Evolutionary conservation across 2,888 invertebrate genomes (phyloP).

Genomic region (Nudaria mundana): DNA sequence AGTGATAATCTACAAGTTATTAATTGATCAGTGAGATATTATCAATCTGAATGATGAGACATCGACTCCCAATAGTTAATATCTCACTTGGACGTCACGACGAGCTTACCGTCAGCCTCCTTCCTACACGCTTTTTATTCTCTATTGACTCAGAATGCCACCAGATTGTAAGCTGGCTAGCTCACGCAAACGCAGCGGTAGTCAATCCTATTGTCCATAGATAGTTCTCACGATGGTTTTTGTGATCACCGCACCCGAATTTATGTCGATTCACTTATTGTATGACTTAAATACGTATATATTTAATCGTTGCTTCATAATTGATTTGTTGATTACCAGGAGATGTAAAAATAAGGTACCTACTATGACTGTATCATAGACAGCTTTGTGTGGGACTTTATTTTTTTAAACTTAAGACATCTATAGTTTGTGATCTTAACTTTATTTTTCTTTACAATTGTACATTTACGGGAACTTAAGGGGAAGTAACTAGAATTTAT

Average conservation of each 20-base stretch:
- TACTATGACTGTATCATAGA: too few relatives aligned
- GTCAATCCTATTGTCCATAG: conserved; percentile 52
- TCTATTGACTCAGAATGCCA: conserved; percentile 48
- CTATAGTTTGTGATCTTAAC: too few relatives aligned
- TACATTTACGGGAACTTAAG: too few relatives aligned
- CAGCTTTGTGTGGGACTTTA: too few relatives aligned
- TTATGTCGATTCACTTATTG: conserved; percentile 56
- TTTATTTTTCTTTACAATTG: too few relatives aligned
- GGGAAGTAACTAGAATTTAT: conserved; percentile 18
- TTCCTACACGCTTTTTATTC: conserved; percentile 45
- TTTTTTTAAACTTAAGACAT: too few relatives aligned
- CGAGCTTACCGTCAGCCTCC: conserved; percentile 32
- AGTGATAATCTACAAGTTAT: conserved; percentile 29
- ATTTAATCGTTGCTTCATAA: conserved; percentile 45
- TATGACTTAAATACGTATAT: conserved; percentile 41
- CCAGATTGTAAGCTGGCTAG: conserved; percentile 38
- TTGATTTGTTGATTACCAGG: conserved; percentile 4
- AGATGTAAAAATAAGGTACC: not conserved
- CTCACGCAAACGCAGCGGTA: conserved; percentile 45
- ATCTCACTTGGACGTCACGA: conserved; percentile 59
- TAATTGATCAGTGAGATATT: conserved; percentile 46
- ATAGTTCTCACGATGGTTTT: conserved; percentile 68
- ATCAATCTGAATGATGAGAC: conserved; percentile 43
- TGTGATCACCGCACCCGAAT: conserved; percentile 56
- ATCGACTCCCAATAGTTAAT: conserved; percentile 47